Evolutionary conservation across 2,113 vertebrate genomes (phyloP).

Genomic region (Oncorhynchus nerka): DNA sequence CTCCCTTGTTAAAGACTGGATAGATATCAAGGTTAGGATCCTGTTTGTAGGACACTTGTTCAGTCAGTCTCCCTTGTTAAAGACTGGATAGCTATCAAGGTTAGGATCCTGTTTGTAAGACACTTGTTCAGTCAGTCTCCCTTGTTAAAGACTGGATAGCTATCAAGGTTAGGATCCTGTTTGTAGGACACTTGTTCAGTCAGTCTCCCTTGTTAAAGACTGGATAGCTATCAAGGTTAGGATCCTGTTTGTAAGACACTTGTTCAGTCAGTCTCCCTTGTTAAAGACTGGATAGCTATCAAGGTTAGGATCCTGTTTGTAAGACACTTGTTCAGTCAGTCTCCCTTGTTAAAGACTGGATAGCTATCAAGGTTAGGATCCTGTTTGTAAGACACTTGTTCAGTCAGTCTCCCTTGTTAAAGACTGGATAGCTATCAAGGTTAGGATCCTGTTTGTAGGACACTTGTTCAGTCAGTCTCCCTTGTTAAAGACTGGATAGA

Average conservation of each 20-base stretch:
- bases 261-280: slow-evolving; percentile 36
- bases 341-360: neutral
- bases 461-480: slow-evolving; percentile 51
- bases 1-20: neutral
- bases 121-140: slow-evolving; percentile 42
- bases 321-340: slow-evolving; percentile 46
- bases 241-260: slow-evolving; percentile 23
- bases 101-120: slow-evolving; percentile 19
- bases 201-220: slow-evolving; percentile 16
- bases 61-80: slow-evolving; percentile 34
- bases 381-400: slow-evolving; percentile 25
- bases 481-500: neutral
- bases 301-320: slow-evolving; percentile 20
- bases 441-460: slow-evolving; percentile 14
- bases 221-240: neutral
- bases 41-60: slow-evolving; percentile 24
- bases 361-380: slow-evolving; percentile 20
- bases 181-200: slow-evolving; percentile 39
- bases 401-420: slow-evolving; percentile 21
- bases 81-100: neutral
- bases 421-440: neutral
- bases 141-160: neutral
- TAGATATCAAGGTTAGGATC: slow-evolving; percentile 18
- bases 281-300: neutral
- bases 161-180: slow-evolving; percentile 20